These are phyloP conservation scores for Tenualosa ilisha DNA, from an alignment of 2,797 vertebrate genomes.

Conservation along the genomic window DNA sequence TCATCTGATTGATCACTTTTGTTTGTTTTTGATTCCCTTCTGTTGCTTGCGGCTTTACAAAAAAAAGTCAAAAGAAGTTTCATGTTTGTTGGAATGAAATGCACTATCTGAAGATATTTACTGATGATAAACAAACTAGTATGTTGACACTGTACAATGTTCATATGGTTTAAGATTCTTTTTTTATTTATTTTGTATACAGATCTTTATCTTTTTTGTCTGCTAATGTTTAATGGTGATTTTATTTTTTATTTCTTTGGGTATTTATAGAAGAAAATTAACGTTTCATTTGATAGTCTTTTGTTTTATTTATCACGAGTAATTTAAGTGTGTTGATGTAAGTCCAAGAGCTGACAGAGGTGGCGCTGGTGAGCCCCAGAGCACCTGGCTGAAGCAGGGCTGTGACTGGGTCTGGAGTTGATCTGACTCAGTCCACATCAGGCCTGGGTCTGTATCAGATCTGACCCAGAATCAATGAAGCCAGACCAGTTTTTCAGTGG, in stretches of 20 bases:
- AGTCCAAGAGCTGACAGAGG: conserved; percentile 59
- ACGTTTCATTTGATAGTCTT: conserved; percentile 48
- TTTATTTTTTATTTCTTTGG: conserved; percentile 43
- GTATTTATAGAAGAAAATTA: conserved; percentile 65
- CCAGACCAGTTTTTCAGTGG: too few species aligned
- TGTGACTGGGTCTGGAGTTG: neutral
- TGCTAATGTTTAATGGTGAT: conserved; percentile 38
- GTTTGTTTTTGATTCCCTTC: conserved; percentile 49
- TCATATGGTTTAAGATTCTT: conserved; percentile 61
- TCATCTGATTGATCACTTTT: neutral
- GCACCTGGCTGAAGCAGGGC: neutral
- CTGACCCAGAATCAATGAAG: too few species aligned
- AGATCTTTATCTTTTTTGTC: conserved; percentile 69
- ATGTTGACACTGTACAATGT: conserved; percentile 75
- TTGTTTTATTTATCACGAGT: conserved; percentile 54
- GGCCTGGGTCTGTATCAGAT: too few species aligned
- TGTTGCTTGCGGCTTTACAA: conserved; percentile 56
- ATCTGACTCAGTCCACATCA: too few species aligned
- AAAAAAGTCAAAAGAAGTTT: conserved; percentile 44
- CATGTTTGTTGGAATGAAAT: conserved; percentile 59
- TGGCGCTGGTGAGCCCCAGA: neutral
- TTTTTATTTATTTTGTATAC: conserved; percentile 80
- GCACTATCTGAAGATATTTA: conserved; percentile 65
- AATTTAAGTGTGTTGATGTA: conserved; percentile 63
- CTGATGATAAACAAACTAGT: conserved; percentile 61